These are phyloP conservation scores for Lophotis ruficrista DNA, from an alignment of 2,113 vertebrate genomes.

Conservation along the genomic window DNA sequence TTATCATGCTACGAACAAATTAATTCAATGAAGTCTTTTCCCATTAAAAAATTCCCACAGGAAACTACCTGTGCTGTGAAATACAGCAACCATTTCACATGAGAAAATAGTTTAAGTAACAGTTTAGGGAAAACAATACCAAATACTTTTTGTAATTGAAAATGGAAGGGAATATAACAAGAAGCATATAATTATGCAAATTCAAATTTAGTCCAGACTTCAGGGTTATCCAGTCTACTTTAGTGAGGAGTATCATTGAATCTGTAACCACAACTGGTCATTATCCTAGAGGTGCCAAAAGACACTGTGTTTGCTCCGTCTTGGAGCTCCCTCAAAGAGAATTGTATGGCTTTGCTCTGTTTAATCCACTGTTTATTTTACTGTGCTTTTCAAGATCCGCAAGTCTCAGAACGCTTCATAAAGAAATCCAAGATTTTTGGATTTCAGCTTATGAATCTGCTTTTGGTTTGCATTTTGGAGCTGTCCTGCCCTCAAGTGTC, in stretches of 20 bases:
- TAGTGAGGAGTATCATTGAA: neutral
- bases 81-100: neutral
- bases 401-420: neutral
- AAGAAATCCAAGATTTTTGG: neutral
- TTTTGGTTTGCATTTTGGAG: constrained; percentile 36
- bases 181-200: neutral
- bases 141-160: neutral
- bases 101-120: neutral
- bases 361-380: constrained; percentile 46
- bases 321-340: neutral
- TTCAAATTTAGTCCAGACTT: constrained; percentile 1
- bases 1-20: neutral
- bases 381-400: neutral
- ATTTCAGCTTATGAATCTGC: neutral
- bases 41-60: neutral
- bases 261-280: neutral
- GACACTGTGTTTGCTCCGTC: neutral
- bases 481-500: constrained; percentile 50
- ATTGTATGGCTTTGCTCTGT: neutral
- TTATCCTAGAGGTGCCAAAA: constrained; percentile 18
- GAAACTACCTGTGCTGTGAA: neutral
- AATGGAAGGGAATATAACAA: neutral
- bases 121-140: neutral
- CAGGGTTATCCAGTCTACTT: neutral
- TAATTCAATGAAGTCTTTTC: neutral